Evolutionary conservation across 1,140 invertebrate genomes (phyloP).

Genomic region (Rhizoglyphus robini): DNA sequence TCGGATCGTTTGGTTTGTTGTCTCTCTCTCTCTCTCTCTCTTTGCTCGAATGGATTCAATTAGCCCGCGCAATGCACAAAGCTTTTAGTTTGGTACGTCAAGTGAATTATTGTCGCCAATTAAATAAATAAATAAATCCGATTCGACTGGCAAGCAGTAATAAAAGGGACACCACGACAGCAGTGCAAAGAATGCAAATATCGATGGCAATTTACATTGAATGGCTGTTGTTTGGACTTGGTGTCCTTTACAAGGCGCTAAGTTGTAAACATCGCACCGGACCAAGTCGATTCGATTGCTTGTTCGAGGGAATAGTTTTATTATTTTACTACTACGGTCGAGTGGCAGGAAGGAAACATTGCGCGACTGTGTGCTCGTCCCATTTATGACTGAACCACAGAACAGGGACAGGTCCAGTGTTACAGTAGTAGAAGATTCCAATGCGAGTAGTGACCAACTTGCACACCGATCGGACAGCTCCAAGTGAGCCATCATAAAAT

Average conservation of each 20-base stretch:
- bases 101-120: too few species aligned
- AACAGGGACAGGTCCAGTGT: background rate
- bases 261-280: background rate
- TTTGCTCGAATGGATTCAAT: background rate
- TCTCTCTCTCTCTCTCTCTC: too few species aligned
- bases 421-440: background rate
- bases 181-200: background rate
- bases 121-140: too few species aligned
- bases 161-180: background rate
- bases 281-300: background rate
- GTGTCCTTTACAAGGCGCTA: slow-evolving; percentile 9
- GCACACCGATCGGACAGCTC: too few species aligned
- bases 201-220: too few species aligned
- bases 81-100: too few species aligned
- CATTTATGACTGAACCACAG: background rate
- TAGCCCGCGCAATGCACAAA: background rate
- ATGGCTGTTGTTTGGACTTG: too few species aligned
- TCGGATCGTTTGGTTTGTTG: too few species aligned
- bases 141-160: background rate
- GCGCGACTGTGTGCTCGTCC: background rate
- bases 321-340: background rate
- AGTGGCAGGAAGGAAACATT: background rate
- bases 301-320: background rate
- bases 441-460: background rate
- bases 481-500: too few species aligned